phyloP scores from a whole-genome alignment of 2,797 vertebrate genomes.

The Eulemur mongoz region DNA sequence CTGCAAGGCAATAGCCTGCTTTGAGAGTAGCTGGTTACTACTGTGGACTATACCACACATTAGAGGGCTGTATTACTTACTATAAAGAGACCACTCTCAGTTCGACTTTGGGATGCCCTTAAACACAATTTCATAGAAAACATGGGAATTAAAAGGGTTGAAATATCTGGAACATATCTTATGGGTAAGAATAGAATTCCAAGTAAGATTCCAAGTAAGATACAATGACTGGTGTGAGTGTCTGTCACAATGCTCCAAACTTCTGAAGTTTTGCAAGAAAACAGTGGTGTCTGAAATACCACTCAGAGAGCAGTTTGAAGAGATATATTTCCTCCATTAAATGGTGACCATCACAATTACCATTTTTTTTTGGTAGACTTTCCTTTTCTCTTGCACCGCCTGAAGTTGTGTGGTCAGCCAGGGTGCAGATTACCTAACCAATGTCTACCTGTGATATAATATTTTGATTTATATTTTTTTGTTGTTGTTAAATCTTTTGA shows the following conservation, averaged over 20 bases:
- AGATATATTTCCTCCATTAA: not conserved
- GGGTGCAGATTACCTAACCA: not conserved
- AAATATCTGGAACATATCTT: not conserved
- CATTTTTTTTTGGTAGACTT: not conserved
- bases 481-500: not conserved
- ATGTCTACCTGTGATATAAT: not conserved
- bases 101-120: not conserved
- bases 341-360: not conserved
- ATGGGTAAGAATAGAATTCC: not conserved
- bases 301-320: not conserved
- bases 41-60: not conserved
- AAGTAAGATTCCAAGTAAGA: not conserved
- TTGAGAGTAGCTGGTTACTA: not conserved
- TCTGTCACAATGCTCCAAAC: not conserved
- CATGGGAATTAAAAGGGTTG: not conserved
- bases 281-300: not conserved
- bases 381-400: not conserved
- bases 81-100: not conserved
- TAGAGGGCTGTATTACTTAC: not conserved
- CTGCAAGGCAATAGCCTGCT: not conserved
- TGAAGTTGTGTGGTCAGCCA: not conserved
- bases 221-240: not conserved
- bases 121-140: not conserved
- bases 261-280: slow-evolving; percentile 8
- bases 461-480: not conserved